Evolutionary conservation across 2,113 vertebrate species (phyloP), one percentile per base, ranked within the genome.

Genomic region (Illadopsis cleaveri): DNA sequence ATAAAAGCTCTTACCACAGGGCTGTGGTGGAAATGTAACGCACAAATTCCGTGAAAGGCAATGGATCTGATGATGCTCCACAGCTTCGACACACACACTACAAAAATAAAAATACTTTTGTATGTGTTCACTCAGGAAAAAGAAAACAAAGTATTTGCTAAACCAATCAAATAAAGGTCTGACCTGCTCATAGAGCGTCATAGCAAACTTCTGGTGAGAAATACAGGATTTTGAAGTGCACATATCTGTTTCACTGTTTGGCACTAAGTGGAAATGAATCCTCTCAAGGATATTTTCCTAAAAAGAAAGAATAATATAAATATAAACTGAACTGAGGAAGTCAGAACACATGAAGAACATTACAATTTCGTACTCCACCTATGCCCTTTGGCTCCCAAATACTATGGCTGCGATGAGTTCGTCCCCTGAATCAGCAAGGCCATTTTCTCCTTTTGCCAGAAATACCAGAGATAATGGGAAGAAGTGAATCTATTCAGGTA

Each of bases 201-300:
- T 99, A 19, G 99, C 99, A 96, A 99, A 99, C 98, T 99, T 99
- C 97, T 99, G 99, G 96, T 99, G 99, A 12, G 99, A 99, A 97
- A 99, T 99, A 93, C 99, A 99, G n/a, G 98, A 99, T 81, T 98
- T 99, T 5, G 99, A 99, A 71, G 99, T 99, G 97, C 99, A 99
- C 97, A 98, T 98, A 82, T 99, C 99, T 2, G 98, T 97, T 77
- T 99, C 99, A 21, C 98, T 97, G 95, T 99, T 99, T 84, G 99
- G 98, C 92, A 99, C 99, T 45, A 99, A 98, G 94, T 99, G 99
- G 91, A 99, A 98, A 92, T 99, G 99, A 96, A 99, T 99, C 97
- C 98, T 98, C 91, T 99, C 98, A 86, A 99, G 95, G 82, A 99
- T 99, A 91, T 99, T 99, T 97, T 99, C 99, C 99, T 99, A 94